Conservation (phyloP, 2,113 vertebrate genomes). For the Podarcis raffonei region DNA sequence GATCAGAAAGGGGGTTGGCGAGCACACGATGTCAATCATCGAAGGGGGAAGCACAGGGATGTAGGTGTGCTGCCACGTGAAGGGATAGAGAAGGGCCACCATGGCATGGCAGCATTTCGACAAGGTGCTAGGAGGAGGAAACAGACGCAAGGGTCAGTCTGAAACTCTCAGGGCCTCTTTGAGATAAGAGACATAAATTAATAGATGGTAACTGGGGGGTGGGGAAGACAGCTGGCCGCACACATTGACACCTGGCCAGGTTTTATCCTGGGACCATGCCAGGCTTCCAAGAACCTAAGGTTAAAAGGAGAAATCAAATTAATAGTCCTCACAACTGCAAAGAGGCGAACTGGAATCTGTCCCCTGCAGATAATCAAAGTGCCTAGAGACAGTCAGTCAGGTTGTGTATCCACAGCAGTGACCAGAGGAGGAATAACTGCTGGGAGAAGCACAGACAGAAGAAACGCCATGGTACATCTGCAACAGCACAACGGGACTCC, state of each 20-base stretch:
- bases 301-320: not conserved
- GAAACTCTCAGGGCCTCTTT: not conserved
- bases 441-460: too few relatives aligned
- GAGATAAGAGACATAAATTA: not conserved
- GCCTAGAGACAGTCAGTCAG: too few relatives aligned
- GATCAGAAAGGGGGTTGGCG: slow-evolving; percentile 92
- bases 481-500: too few relatives aligned
- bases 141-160: not conserved
- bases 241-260: not conserved
- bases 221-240: not conserved
- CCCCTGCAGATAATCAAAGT: too few relatives aligned
- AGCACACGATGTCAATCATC: slow-evolving; percentile 97
- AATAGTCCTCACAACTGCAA: not conserved
- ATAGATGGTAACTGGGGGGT: too few relatives aligned
- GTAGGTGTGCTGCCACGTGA: slow-evolving; percentile 89
- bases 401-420: too few relatives aligned
- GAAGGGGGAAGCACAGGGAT: slow-evolving; percentile 91
- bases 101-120: slow-evolving; percentile 87
- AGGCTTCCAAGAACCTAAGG: not conserved
- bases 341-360: not conserved
- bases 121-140: slow-evolving; percentile 78
- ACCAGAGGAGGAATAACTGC: too few relatives aligned
- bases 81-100: slow-evolving; percentile 90
- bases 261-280: not conserved
- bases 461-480: too few relatives aligned